Conservation (phyloP, 2,888 invertebrate genomes). For the Tenthredo notha region DNA sequence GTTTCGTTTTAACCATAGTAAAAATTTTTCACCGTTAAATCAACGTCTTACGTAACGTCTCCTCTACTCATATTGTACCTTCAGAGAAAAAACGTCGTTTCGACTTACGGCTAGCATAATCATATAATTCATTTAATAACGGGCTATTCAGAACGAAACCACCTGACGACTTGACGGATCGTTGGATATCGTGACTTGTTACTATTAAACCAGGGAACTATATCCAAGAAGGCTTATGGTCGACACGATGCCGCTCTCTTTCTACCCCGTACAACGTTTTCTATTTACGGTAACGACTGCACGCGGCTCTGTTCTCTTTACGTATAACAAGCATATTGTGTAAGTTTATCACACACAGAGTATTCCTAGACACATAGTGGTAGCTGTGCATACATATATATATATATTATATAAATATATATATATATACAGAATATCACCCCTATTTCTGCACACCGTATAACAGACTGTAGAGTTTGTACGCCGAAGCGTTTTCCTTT, state of each 20-base stretch:
- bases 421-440: neutral
- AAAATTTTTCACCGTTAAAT: slow-evolving; percentile 2
- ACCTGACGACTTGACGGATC: slow-evolving; percentile 49
- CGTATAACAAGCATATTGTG: slow-evolving; percentile 7
- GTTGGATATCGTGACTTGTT: slow-evolving; percentile 45
- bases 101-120: slow-evolving; percentile 20
- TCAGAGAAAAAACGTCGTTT: slow-evolving; percentile 7
- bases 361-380: neutral
- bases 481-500: neutral
- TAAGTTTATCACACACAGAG: neutral
- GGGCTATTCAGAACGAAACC: slow-evolving; percentile 5
- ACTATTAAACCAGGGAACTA: slow-evolving; percentile 17
- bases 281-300: slow-evolving; percentile 42
- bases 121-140: slow-evolving; percentile 45
- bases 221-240: slow-evolving; percentile 11
- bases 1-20: neutral
- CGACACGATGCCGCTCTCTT: neutral
- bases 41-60: neutral
- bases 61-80: neutral
- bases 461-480: neutral
- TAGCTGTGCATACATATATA: neutral
- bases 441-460: neutral
- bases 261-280: slow-evolving; percentile 1
- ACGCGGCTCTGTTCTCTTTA: slow-evolving; percentile 7
- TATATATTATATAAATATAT: neutral